Evolutionary conservation across 1,140 invertebrate species (phyloP).

Genomic region (Steinernema feltiae): DNA sequence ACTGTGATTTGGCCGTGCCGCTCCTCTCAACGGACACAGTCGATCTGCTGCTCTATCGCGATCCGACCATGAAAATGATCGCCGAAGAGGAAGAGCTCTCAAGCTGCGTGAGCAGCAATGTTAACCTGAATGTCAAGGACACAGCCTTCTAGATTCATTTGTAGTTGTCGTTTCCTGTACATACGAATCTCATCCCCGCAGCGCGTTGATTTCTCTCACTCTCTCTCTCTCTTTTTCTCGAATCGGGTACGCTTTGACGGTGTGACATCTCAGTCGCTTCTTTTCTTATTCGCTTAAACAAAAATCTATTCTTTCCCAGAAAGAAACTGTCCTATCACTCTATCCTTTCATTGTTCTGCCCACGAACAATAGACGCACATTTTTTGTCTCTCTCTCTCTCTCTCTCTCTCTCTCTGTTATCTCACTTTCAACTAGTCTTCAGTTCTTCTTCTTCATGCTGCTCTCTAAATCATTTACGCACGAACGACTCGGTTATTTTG

Average conservation of each 20-base stretch:
- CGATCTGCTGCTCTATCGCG: conserved; percentile 68
- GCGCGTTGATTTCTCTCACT: neutral
- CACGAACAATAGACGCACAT: neutral
- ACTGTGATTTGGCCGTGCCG: conserved; percentile 85
- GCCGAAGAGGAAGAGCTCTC: conserved; percentile 4
- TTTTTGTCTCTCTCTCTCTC: neutral
- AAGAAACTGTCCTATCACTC: neutral
- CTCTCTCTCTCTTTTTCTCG: no score
- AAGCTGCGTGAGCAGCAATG: neutral
- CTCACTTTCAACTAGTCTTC: neutral
- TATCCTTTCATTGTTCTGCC: neutral
- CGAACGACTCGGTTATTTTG: conserved; percentile 11
- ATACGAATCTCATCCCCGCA: neutral
- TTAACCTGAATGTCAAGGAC: neutral
- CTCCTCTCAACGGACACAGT: conserved; percentile 80
- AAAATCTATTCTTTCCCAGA: neutral
- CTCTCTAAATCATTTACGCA: neutral
- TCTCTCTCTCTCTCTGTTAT: neutral
- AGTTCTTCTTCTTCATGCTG: neutral
- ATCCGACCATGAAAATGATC: conserved; percentile 1
- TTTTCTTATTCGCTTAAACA: neutral
- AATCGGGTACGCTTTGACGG: conserved; percentile 13
- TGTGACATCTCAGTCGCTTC: conserved; percentile 11
- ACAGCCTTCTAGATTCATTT: neutral
- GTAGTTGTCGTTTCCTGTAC: neutral